Base-by-base conservation (phyloP, 2,113 vertebrate species). In the Perca flavescens region DNA sequence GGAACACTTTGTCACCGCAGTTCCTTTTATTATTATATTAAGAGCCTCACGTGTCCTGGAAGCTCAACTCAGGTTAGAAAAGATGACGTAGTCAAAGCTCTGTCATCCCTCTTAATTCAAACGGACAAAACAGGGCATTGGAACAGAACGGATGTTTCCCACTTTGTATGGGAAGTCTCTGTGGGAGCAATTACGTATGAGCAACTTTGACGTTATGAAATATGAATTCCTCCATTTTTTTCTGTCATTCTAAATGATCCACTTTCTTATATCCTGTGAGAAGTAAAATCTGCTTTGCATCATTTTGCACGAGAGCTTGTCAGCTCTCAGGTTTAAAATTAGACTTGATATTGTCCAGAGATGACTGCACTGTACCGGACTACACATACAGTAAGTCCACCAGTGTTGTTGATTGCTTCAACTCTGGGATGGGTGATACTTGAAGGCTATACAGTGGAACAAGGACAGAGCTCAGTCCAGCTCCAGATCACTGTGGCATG, bases 111-210 rank as follows among this genome's bases (percentile, higher is more conserved):
- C 54, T 61, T 84, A 65, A 88, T 74, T 83, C 85, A 76, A 75
- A 73, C 76, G 13, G 70, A 74, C 63, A 73, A 69, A 75, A 68
- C 64, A 56, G 68, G 53, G 58, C 49, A 57, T 13, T 56, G 47
- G 57, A 82, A 56, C 70, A 74, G 72, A 90, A 56, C 11, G 17
- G 50, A 67, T 65, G 22, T 47, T 67, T 65, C 67, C 70, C 22
- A n/a, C 43, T 82, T 77, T 83, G 49, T 60, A 76, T 31, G 54
- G 49, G 72, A 76, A 87, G 63, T 87, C 85, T 90, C 89, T 34
- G 17, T 46, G 84, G 85, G 86, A 89, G 86, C 82, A 86, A 88
- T 91, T 91, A 92, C 74, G 53, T 25, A 75, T 50, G 71, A 79
- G 66, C 70, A 79, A 40, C 65, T 50, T 83, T 78, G 31, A 68